These are phyloP conservation scores for Hydrolagus colliei DNA, from an alignment of 2,797 vertebrate genomes.

Conservation along the genomic window DNA sequence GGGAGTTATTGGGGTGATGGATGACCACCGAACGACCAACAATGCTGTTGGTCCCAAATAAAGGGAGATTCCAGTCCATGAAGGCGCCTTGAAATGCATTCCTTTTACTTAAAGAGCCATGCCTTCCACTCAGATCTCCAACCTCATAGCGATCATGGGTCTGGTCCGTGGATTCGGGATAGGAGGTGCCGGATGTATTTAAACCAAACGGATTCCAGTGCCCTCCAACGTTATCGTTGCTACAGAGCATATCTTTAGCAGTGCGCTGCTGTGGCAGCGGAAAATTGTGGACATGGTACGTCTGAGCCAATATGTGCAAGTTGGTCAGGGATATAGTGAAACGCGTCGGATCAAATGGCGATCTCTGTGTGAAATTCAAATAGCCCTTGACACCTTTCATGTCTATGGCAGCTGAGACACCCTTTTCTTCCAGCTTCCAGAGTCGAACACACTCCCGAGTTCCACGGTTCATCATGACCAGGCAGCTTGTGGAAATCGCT, in stretches of 20 bases:
- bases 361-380: conserved; percentile 57
- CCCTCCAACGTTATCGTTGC: conserved; percentile 57
- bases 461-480: conserved; percentile 44
- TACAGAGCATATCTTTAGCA: conserved; percentile 46
- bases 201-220: conserved; percentile 65
- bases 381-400: conserved; percentile 60
- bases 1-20: conserved; percentile 42
- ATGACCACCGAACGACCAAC: conserved; percentile 67
- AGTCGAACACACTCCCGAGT: conserved; percentile 52
- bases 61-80: conserved; percentile 62
- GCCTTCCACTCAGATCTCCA: conserved; percentile 63
- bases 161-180: conserved; percentile 49
- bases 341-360: conserved; percentile 60
- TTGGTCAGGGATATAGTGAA: conserved; percentile 53
- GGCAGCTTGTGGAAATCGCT: conserved; percentile 38
- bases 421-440: conserved; percentile 46
- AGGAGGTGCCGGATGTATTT: conserved; percentile 39
- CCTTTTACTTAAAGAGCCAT: conserved; percentile 47
- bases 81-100: conserved; percentile 37
- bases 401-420: conserved; percentile 50
- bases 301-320: conserved; percentile 43
- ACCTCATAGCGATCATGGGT: conserved; percentile 62
- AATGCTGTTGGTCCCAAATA: conserved; percentile 68
- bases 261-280: conserved; percentile 52
- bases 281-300: conserved; percentile 62